Conservation (phyloP, 2,888 invertebrate species). For the Calameuta pallipes region DNA sequence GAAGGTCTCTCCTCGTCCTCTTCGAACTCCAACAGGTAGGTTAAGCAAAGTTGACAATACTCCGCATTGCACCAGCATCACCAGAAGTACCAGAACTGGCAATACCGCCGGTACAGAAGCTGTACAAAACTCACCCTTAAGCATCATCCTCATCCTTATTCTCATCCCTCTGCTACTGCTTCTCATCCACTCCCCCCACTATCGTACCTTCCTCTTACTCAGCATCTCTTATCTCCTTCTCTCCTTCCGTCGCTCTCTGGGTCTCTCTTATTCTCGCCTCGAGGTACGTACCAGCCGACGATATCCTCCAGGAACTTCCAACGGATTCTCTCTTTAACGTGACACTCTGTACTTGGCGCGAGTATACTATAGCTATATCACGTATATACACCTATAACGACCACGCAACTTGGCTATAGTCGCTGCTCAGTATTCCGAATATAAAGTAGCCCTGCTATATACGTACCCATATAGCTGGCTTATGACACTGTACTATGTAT, state of each 20-base stretch:
- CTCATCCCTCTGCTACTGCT: neutral
- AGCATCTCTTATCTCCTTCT: neutral
- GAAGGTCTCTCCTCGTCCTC: slow-evolving; percentile 7
- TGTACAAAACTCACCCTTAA: neutral
- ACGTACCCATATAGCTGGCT: neutral
- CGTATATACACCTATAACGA: neutral
- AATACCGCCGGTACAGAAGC: neutral
- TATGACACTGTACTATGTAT: neutral
- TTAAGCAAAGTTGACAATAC: slow-evolving; percentile 49
- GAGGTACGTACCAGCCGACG: neutral
- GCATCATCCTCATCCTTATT: neutral
- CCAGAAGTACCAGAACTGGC: neutral
- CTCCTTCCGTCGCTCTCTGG: neutral
- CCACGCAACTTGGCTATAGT: neutral
- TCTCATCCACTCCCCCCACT: too few species aligned
- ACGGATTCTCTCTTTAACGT: neutral
- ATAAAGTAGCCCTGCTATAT: slow-evolving; percentile 28
- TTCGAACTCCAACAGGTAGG: slow-evolving; percentile 52
- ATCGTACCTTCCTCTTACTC: neutral
- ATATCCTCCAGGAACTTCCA: neutral
- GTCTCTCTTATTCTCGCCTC: neutral
- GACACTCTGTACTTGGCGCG: neutral
- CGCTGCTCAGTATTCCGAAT: slow-evolving; percentile 30
- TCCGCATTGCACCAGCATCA: slow-evolving; percentile 46
- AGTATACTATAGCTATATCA: neutral